Conservation (phyloP, 1,140 invertebrate genomes). For the Antheraea pernyi region DNA sequence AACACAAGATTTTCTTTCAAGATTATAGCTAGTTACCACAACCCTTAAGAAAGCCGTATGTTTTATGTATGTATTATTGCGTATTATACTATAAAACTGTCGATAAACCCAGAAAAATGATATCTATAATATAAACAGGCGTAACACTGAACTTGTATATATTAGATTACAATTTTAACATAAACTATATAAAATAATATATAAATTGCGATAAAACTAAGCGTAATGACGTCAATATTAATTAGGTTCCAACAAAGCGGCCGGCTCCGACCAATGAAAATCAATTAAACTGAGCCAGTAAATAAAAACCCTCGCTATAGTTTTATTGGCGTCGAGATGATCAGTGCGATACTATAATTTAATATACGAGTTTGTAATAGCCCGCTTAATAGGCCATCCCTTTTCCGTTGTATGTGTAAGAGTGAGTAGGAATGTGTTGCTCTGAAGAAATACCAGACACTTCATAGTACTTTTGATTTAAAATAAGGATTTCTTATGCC, state of each 20-base stretch:
- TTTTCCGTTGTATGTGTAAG: conserved; percentile 18
- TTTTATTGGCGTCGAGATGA: conserved; percentile 60
- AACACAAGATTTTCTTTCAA: too few relatives aligned
- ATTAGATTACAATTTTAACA: background rate
- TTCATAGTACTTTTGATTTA: conserved; percentile 12
- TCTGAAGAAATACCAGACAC: conserved; percentile 6
- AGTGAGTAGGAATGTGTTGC: conserved; percentile 12
- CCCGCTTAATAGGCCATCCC: conserved; percentile 23
- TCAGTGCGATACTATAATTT: conserved; percentile 55
- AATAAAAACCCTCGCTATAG: conserved; percentile 47
- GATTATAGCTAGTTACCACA: too few relatives aligned
- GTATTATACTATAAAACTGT: too few relatives aligned
- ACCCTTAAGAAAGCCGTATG: too few relatives aligned
- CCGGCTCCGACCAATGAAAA: conserved; percentile 48
- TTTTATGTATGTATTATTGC: too few relatives aligned
- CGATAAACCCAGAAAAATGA: too few relatives aligned
- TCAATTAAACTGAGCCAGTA: conserved; percentile 56
- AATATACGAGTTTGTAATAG: conserved; percentile 42
- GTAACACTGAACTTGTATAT: background rate
- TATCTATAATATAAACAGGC: too few relatives aligned
- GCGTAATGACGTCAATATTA: background rate
- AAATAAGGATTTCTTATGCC: background rate
- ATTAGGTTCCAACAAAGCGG: conserved; percentile 5
- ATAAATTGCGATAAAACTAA: background rate
- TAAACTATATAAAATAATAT: background rate